Conservation (phyloP, 2,113 vertebrate genomes). For the Apus apus region DNA sequence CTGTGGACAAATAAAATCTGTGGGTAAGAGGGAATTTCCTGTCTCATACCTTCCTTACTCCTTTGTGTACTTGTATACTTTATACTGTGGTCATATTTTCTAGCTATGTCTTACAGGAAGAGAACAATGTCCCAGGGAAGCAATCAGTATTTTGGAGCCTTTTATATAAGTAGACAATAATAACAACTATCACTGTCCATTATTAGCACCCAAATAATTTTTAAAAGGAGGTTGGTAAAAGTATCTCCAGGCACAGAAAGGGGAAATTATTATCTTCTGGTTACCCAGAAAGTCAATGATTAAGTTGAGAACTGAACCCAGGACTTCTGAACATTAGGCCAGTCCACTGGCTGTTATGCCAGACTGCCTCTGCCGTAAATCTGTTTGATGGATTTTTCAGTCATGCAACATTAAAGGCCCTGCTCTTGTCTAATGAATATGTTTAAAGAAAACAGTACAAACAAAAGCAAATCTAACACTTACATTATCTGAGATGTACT, state of each 20-base stretch:
- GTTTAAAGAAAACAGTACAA: slow-evolving; percentile 60
- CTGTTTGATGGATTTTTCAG: slow-evolving; percentile 60
- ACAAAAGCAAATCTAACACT: slow-evolving; percentile 54
- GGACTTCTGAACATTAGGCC: slow-evolving; percentile 31
- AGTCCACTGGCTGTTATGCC: slow-evolving; percentile 47
- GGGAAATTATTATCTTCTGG: slow-evolving; percentile 31
- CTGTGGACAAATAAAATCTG: not conserved
- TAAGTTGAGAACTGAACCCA: slow-evolving; percentile 44
- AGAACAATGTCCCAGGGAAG: not conserved
- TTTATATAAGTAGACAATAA: not conserved
- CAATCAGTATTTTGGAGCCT: not conserved
- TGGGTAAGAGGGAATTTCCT: not conserved
- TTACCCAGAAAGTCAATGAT: slow-evolving; percentile 54
- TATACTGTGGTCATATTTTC: not conserved
- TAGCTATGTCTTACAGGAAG: not conserved
- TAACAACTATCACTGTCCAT: not conserved
- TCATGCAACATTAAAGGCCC: slow-evolving; percentile 64
- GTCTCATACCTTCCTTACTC: not conserved
- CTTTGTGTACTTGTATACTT: not conserved
- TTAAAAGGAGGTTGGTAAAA: not conserved
- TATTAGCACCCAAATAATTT: not conserved
- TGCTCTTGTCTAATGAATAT: slow-evolving; percentile 56
- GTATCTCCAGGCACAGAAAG: not conserved
- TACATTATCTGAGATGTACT: slow-evolving; percentile 28
- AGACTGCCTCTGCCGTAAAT: slow-evolving; percentile 47